A percentile compares a stretch with the other conserved stretches of the same genome.
These are phyloP conservation scores for Apodemia duryi DNA, from an alignment of 2,888 invertebrate genomes.

Conservation along the genomic window DNA sequence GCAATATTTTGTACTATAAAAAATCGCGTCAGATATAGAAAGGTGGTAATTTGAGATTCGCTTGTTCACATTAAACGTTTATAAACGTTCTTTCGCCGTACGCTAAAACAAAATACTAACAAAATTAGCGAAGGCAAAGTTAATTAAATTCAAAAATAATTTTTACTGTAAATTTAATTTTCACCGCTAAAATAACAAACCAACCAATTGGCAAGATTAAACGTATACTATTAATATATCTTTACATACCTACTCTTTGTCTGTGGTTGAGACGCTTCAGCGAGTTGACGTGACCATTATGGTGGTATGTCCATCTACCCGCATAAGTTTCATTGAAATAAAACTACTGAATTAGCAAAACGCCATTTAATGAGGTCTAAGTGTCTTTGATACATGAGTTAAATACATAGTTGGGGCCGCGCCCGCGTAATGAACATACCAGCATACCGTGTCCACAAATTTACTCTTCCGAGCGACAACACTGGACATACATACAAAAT, in stretches of 20 bases:
- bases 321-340: conserved; percentile 49
- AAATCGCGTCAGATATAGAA: too few relatives aligned
- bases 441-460: conserved; percentile 42
- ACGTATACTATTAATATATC: neutral
- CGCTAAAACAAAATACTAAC: too few relatives aligned
- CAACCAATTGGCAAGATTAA: neutral
- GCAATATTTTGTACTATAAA: too few relatives aligned
- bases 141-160: too few relatives aligned
- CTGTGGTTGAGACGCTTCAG: conserved; percentile 16
- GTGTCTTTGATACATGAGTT: conserved; percentile 58
- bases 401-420: conserved; percentile 44
- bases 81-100: too few relatives aligned
- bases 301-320: conserved; percentile 66
- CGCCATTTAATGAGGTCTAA: conserved; percentile 71
- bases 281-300: conserved; percentile 37
- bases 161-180: neutral
- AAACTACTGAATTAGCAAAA: conserved; percentile 63
- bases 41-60: too few relatives aligned
- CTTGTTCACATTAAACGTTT: too few relatives aligned
- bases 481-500: conserved; percentile 6
- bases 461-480: conserved; percentile 14
- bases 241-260: conserved; percentile 7
- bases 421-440: conserved; percentile 68
- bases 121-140: too few relatives aligned
- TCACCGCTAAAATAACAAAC: neutral